A percentile compares a stretch with the other conserved stretches of the same genome.
Evolutionary conservation across 1,140 invertebrate species (phyloP).

Genomic region (Ooceraea biroi): DNA sequence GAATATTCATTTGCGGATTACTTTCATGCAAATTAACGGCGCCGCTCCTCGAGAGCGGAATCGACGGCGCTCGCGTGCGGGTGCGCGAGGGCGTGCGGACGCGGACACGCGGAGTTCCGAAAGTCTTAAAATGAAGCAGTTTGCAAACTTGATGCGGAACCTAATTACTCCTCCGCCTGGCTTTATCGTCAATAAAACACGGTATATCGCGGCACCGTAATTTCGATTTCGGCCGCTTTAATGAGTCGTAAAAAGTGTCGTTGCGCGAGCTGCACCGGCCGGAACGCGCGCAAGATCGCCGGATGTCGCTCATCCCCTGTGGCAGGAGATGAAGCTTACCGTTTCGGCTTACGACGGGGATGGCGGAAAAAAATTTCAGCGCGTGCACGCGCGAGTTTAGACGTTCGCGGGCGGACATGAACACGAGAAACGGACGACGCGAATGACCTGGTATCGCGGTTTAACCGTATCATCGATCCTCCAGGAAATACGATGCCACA

Average conservation of each 20-base stretch:
- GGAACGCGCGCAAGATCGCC: too few species aligned
- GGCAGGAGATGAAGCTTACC: too few species aligned
- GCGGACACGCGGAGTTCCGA: conserved; percentile 35
- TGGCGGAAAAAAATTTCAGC: not conserved
- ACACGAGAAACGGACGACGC: conserved; percentile 35
- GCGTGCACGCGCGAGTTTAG: not conserved
- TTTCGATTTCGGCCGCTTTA: conserved; percentile 55
- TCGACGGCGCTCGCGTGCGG: conserved; percentile 40
- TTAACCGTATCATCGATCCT: conserved; percentile 62
- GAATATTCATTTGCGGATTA: conserved; percentile 64
- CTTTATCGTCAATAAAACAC: conserved; percentile 58
- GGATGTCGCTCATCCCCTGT: too few species aligned
- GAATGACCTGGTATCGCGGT: not conserved
- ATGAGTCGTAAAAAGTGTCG: conserved; percentile 50
- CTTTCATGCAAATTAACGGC: conserved; percentile 63
- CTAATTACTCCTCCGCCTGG: conserved; percentile 43
- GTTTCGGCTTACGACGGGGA: too few species aligned
- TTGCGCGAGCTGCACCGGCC: not conserved
- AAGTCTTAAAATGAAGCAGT: conserved; percentile 62
- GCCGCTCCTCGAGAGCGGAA: conserved; percentile 29
- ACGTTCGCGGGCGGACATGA: too few species aligned
- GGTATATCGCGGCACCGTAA: conserved; percentile 31
- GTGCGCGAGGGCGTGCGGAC: not conserved
- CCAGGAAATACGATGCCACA: conserved; percentile 58
- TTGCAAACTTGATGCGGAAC: conserved; percentile 57